Conservation (phyloP, 2,888 invertebrate genomes). For the Tiliacea citrago region DNA sequence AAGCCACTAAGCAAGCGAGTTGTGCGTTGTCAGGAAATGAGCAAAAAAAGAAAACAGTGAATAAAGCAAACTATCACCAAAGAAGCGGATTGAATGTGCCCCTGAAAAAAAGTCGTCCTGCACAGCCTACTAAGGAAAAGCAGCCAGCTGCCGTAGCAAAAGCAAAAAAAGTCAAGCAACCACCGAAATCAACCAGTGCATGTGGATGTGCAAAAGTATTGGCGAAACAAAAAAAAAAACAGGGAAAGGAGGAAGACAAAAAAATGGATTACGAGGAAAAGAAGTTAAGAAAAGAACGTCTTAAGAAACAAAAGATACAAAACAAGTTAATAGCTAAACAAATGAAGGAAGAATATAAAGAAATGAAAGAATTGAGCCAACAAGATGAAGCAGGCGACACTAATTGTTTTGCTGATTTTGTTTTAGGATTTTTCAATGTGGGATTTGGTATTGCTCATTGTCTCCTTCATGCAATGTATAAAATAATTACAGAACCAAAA, state of each 20-base stretch:
- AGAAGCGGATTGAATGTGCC: conserved; percentile 31
- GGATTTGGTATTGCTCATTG: conserved; percentile 39
- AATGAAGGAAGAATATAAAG: conserved; percentile 56
- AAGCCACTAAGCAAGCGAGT: background rate
- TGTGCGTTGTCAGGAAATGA: conserved; percentile 25
- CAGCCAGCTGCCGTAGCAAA: background rate
- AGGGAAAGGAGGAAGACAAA: conserved; percentile 30
- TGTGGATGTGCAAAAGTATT: conserved; percentile 25
- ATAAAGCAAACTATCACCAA: conserved; percentile 28
- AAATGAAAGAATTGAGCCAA: conserved; percentile 56
- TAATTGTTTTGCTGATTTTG: conserved; percentile 68
- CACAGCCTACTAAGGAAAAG: background rate
- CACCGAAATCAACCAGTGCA: background rate
- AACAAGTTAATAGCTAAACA: conserved; percentile 55
- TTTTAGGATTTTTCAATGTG: conserved; percentile 67
- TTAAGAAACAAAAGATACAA: conserved; percentile 48
- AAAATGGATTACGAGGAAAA: conserved; percentile 50
- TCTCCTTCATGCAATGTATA: conserved; percentile 51
- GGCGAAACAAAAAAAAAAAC: conserved; percentile 17
- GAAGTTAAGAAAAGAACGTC: conserved; percentile 57
- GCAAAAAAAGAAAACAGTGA: conserved; percentile 3
- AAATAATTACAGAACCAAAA: conserved; percentile 68
- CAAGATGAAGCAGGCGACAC: conserved; percentile 63
- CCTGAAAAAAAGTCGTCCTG: background rate
- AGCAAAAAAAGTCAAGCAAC: background rate